Percentiles rank a stretch among this genome's conserved stretches.
Evolutionary conservation across 53 echinoderm and acorn worm genomes (phyloP).

Genomic region (Pentamera pediparva): DNA sequence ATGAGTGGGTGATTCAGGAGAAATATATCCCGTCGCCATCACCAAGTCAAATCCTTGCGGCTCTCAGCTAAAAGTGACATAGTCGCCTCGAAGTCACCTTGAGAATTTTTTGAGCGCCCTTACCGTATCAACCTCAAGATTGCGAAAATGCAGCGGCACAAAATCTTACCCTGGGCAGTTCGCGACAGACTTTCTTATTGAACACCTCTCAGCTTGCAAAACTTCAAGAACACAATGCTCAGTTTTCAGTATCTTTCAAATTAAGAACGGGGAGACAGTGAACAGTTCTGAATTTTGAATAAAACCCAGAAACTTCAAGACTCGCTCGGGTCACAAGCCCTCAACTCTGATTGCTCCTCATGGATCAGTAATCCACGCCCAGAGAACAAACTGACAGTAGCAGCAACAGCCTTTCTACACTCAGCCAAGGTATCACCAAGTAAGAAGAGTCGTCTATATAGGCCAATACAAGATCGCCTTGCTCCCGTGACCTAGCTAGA

Average conservation of each 20-base stretch:
- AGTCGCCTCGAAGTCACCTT: not conserved
- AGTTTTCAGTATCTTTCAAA: constrained; percentile 9
- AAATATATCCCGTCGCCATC: not conserved
- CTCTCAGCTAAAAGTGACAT: not conserved
- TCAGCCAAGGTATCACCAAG: not conserved
- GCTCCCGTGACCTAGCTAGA: not conserved
- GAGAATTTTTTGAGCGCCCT: not conserved
- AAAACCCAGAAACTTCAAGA: constrained; percentile 15
- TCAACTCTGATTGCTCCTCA: constrained; percentile 21
- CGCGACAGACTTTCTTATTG: not conserved
- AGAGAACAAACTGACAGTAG: not conserved
- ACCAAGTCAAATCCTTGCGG: not conserved
- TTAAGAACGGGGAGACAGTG: not conserved
- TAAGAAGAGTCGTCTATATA: constrained; percentile 38
- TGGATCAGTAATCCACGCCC: constrained; percentile 27
- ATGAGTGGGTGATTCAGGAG: not conserved
- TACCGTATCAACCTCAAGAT: not conserved
- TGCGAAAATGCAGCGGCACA: not conserved
- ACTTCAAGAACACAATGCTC: not conserved
- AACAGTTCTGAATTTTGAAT: constrained; percentile 14
- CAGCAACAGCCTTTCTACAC: not conserved
- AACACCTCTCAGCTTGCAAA: not conserved
- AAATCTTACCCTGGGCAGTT: not conserved
- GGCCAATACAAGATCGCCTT: constrained; percentile 11
- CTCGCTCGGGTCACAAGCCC: not conserved